phyloP scores from a whole-genome alignment of 2,113 vertebrate genomes.

The Mixornis gularis region DNA sequence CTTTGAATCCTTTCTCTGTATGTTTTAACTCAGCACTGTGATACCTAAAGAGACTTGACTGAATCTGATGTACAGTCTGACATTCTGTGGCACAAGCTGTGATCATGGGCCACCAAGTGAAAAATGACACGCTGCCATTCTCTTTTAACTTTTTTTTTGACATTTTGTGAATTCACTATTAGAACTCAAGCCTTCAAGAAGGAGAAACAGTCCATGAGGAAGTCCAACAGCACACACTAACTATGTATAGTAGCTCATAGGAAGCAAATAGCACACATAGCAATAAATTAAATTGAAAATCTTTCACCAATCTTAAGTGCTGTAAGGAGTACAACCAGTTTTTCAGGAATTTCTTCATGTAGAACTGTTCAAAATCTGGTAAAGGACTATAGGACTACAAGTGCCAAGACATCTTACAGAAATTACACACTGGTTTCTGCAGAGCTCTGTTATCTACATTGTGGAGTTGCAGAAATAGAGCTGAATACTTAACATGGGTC shows the following conservation, averaged over 20 bases:
- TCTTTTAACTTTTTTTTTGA: background rate
- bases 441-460: background rate
- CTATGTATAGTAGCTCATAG: background rate
- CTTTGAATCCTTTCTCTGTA: background rate
- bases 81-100: background rate
- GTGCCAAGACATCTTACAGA: background rate
- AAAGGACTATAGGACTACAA: background rate
- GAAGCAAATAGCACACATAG: background rate
- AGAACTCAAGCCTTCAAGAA: background rate
- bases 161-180: background rate
- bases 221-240: background rate
- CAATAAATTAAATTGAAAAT: background rate
- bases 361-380: background rate
- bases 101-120: background rate
- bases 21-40: background rate
- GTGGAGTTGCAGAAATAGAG: background rate
- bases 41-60: background rate
- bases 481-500: background rate
- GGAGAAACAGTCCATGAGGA: background rate
- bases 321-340: background rate
- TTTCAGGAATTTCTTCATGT: background rate
- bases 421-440: background rate
- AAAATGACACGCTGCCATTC: background rate
- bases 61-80: background rate
- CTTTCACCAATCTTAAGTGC: background rate